Conservation (phyloP, 1,140 invertebrate genomes). For the Rhynchophorus ferrugineus region DNA sequence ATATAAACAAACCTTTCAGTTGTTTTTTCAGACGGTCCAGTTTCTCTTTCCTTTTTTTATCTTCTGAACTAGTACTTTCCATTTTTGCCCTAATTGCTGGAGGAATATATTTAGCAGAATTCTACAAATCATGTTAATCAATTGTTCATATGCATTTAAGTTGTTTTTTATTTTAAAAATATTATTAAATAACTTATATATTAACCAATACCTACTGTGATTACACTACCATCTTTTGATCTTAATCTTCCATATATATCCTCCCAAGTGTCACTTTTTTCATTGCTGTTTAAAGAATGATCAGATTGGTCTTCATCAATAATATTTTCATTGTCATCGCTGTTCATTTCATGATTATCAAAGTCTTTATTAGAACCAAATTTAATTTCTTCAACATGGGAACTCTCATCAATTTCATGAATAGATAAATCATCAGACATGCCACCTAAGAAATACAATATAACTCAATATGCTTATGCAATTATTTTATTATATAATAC, state of each 20-base stretch:
- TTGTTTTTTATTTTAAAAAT: no score
- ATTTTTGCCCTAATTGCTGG: constrained; percentile 61
- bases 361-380: no score
- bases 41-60: constrained; percentile 51
- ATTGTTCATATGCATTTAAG: neutral
- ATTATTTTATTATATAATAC: constrained; percentile 26
- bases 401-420: no score
- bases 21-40: constrained; percentile 61
- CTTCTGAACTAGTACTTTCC: constrained; percentile 34
- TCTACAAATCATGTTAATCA: constrained; percentile 21
- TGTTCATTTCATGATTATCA: no score
- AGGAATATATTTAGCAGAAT: constrained; percentile 83
- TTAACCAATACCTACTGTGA: no score
- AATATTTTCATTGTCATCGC: no score
- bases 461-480: no score
- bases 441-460: no score
- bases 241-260: constrained; percentile 89
- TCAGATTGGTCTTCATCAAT: no score
- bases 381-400: no score
- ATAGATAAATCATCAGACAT: no score
- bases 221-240: constrained; percentile 58
- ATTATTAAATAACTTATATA: no score
- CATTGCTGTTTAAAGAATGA: neutral
- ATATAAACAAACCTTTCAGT: constrained; percentile 60
- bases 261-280: constrained; percentile 55